Evolutionary conservation across 1,140 invertebrate species (phyloP).

Genomic region (Anthonomus grandis): DNA sequence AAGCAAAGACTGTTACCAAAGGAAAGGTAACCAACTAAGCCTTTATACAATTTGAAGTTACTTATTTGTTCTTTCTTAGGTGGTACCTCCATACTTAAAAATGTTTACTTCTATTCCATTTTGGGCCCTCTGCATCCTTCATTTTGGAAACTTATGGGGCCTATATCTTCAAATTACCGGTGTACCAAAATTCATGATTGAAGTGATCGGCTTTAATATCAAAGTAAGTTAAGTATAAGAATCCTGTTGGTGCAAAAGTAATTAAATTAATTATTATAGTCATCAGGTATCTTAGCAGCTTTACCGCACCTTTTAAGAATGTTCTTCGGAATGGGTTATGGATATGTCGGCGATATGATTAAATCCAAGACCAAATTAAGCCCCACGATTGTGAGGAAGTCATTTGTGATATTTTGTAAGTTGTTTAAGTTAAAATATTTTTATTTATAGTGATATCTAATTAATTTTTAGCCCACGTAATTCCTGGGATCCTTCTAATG

Average conservation of each 20-base stretch:
- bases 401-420: slow-evolving; percentile 68
- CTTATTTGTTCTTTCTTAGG: slow-evolving; percentile 13
- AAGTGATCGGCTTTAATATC: slow-evolving; percentile 81
- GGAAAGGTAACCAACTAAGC: slow-evolving; percentile 33
- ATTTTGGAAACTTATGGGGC: slow-evolving; percentile 75
- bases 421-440: slow-evolving; percentile 25
- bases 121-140: slow-evolving; percentile 62
- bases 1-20: slow-evolving; percentile 53
- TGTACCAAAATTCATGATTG: slow-evolving; percentile 84
- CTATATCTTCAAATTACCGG: slow-evolving; percentile 81
- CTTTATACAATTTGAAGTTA: not conserved
- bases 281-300: slow-evolving; percentile 67
- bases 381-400: slow-evolving; percentile 64
- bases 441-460: slow-evolving; percentile 12
- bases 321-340: slow-evolving; percentile 62
- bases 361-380: slow-evolving; percentile 56
- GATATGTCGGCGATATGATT: slow-evolving; percentile 62
- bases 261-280: slow-evolving; percentile 40
- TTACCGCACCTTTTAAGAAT: slow-evolving; percentile 66
- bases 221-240: slow-evolving; percentile 14
- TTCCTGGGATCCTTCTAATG: slow-evolving; percentile 66
- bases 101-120: slow-evolving; percentile 66
- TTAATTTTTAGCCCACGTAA: slow-evolving; percentile 59
- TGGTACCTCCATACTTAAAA: slow-evolving; percentile 56
- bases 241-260: not conserved